A percentile compares a stretch with the other conserved stretches of the same genome.
Conservation (phyloP, 1,140 invertebrate genomes). For the Drosophila athabasca region DNA sequence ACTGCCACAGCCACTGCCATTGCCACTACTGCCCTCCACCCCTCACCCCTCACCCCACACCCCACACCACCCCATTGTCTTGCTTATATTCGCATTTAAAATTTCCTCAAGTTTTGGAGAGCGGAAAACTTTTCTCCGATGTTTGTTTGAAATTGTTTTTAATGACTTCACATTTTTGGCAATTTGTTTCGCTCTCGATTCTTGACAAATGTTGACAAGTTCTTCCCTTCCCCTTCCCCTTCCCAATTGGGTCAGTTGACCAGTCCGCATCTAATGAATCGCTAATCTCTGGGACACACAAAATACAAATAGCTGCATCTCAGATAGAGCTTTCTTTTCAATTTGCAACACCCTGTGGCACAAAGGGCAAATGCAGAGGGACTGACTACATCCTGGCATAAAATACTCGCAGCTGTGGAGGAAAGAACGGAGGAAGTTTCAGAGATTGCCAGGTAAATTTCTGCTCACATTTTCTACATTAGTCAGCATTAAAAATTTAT, state of each 20-base stretch:
- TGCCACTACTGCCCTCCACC: slow-evolving; percentile 14
- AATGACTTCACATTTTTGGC: slow-evolving; percentile 57
- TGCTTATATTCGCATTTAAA: slow-evolving; percentile 38
- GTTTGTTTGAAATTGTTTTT: slow-evolving; percentile 71
- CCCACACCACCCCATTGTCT: slow-evolving; percentile 10
- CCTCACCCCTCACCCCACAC: no score
- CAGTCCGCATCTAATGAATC: slow-evolving; percentile 10
- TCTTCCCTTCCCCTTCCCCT: slow-evolving; percentile 3
- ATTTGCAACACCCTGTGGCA: slow-evolving; percentile 52
- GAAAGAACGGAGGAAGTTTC: slow-evolving; percentile 36
- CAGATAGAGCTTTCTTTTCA: slow-evolving; percentile 42
- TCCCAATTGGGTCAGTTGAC: slow-evolving; percentile 20
- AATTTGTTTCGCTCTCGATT: slow-evolving; percentile 54
- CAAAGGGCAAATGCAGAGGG: slow-evolving; percentile 17
- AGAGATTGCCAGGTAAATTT: slow-evolving; percentile 66
- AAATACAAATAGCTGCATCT: slow-evolving; percentile 1
- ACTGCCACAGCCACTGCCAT: not conserved
- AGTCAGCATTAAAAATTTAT: slow-evolving; percentile 81
- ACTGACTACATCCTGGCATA: slow-evolving; percentile 5
- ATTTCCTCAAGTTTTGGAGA: slow-evolving; percentile 42
- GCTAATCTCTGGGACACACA: slow-evolving; percentile 1
- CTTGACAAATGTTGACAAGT: slow-evolving; percentile 19
- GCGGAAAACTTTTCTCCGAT: slow-evolving; percentile 38
- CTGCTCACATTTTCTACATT: slow-evolving; percentile 77
- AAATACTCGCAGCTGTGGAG: slow-evolving; percentile 6